Evolutionary conservation across 2,888 invertebrate genomes (phyloP).

Genomic region (Salpingus planirostris): DNA sequence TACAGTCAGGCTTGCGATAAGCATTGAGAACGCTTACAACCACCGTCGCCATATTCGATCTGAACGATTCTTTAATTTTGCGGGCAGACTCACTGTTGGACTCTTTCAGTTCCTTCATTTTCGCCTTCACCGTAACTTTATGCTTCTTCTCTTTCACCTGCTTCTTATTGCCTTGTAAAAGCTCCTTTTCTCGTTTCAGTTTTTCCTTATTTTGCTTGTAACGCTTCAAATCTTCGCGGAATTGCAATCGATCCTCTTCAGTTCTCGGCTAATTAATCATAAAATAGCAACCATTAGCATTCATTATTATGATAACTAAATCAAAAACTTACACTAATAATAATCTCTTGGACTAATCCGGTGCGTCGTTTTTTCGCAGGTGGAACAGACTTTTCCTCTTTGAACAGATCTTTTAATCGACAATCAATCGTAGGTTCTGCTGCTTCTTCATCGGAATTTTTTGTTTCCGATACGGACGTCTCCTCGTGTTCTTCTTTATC

Average conservation of each 20-base stretch:
- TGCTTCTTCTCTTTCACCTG: conserved; percentile 23
- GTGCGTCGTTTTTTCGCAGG: conserved; percentile 42
- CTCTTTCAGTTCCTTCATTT: conserved; percentile 36
- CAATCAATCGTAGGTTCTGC: conserved; percentile 18
- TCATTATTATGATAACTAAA: too few species aligned
- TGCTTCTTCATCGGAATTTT: conserved; percentile 33
- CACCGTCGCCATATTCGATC: conserved; percentile 67
- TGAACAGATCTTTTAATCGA: conserved; percentile 20
- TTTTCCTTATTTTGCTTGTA: conserved; percentile 76
- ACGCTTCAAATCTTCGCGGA: conserved; percentile 60
- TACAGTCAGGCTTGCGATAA: conserved; percentile 77
- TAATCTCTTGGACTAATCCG: conserved; percentile 53
- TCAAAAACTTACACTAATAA: conserved; percentile 61
- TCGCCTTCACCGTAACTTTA: conserved; percentile 29
- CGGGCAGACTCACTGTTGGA: conserved; percentile 48
- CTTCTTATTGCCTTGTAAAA: conserved; percentile 37
- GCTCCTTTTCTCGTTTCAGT: conserved; percentile 58
- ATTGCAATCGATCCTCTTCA: conserved; percentile 66
- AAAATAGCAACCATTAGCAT: too few species aligned
- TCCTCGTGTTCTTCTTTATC: conserved; percentile 27
- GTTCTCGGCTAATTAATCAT: conserved; percentile 77
- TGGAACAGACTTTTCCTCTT: conserved; percentile 22
- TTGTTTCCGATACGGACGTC: conserved; percentile 1
- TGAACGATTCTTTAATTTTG: conserved; percentile 78
- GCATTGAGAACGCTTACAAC: conserved; percentile 83